phyloP scores from a whole-genome alignment of 1,140 invertebrate species.

The Trigoniulus corallinus region DNA sequence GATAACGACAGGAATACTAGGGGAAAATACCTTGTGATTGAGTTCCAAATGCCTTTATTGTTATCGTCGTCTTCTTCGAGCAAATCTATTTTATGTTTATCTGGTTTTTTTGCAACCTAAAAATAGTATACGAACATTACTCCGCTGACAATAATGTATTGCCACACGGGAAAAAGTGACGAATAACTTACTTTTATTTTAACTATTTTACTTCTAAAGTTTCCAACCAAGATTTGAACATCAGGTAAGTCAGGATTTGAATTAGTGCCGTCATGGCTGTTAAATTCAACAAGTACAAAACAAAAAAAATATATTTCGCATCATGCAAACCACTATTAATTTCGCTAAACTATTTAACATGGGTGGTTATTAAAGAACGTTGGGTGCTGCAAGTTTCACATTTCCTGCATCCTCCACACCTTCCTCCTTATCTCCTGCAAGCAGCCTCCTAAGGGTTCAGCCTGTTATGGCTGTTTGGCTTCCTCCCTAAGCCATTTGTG shows the following conservation, averaged over 20 bases:
- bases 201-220: slow-evolving; percentile 74
- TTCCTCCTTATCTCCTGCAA: no score
- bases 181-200: slow-evolving; percentile 44
- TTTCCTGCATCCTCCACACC: no score
- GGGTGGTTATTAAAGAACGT: no score
- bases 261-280: slow-evolving; percentile 56
- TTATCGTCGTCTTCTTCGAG: slow-evolving; percentile 58
- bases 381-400: no score
- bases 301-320: slow-evolving; percentile 10
- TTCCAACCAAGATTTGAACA: slow-evolving; percentile 71
- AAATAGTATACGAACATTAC: no score
- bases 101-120: slow-evolving; percentile 69
- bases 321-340: slow-evolving; percentile 4
- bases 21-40: slow-evolving; percentile 60
- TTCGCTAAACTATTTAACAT: slow-evolving; percentile 8
- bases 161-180: not conserved
- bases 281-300: no score
- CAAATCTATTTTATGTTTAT: slow-evolving; percentile 66
- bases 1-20: not conserved
- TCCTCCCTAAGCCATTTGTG: no score
- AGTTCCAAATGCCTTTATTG: slow-evolving; percentile 67
- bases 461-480: no score
- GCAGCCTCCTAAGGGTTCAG: no score
- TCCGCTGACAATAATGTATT: not conserved
- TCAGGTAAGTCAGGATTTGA: slow-evolving; percentile 27